phyloP scores from a whole-genome alignment of 1,140 invertebrate species.

The Chrysopa pallens region DNA sequence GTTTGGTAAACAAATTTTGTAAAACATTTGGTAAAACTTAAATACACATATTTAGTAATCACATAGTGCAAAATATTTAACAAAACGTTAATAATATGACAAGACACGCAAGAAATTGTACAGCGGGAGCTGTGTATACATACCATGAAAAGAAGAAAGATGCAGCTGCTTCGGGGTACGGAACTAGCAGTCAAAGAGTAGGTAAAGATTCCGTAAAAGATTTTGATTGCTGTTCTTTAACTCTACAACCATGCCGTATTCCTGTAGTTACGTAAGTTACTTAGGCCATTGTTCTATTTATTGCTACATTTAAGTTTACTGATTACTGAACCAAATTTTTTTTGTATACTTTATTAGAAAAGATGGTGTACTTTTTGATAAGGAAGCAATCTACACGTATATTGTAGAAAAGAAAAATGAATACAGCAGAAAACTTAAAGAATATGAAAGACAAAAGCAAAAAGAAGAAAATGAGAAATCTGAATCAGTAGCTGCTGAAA shows the following conservation, averaged over 20 bases:
- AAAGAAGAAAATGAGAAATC: constrained; percentile 43
- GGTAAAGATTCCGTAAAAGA: constrained; percentile 95
- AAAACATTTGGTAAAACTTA: no score
- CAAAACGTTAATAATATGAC: constrained; percentile 44
- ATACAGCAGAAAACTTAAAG: constrained; percentile 74
- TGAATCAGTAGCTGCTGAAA: constrained; percentile 49
- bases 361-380: constrained; percentile 92
- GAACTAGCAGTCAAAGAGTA: constrained; percentile 63
- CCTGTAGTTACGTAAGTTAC: constrained; percentile 63
- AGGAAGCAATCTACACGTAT: constrained; percentile 93
- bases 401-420: constrained; percentile 91
- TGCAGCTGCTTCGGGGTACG: constrained; percentile 78
- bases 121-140: constrained; percentile 94
- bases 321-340: no score
- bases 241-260: constrained; percentile 84
- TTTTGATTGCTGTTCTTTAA: constrained; percentile 96
- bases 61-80: no score
- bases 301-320: no score
- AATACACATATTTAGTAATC: no score
- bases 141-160: constrained; percentile 98
- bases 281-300: no score
- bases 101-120: constrained; percentile 92
- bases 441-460: constrained; percentile 79
- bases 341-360: constrained; percentile 48
- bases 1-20: no score